These are phyloP conservation scores for Pinctada fucata DNA, from an alignment of 2,888 invertebrate species.

Conservation along the genomic window DNA sequence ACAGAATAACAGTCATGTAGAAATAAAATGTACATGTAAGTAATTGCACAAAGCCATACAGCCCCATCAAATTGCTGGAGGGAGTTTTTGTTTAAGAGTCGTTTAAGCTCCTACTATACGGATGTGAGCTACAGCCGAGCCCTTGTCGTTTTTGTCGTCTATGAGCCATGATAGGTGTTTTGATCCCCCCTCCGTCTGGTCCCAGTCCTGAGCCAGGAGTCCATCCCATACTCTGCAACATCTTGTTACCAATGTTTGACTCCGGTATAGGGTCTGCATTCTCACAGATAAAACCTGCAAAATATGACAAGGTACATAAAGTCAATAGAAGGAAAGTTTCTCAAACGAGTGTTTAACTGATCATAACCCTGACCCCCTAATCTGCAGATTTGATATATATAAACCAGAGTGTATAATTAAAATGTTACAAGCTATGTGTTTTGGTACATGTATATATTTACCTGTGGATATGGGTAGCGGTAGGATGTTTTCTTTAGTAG, in stretches of 20 bases:
- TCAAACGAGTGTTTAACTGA: neutral
- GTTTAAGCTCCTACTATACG: conserved; percentile 8
- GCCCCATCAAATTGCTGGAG: too few species aligned
- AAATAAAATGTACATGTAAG: too few species aligned
- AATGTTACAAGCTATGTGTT: too few species aligned
- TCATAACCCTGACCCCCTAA: too few species aligned
- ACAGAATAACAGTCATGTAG: too few species aligned
- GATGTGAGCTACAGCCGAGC: conserved; percentile 53
- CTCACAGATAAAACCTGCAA: conserved; percentile 56
- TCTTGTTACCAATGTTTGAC: conserved; percentile 69
- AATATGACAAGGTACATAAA: neutral
- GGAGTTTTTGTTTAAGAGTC: neutral
- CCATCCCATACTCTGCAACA: conserved; percentile 75
- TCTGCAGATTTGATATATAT: too few species aligned
- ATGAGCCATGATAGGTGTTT: conserved; percentile 63
- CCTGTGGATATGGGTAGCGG: too few species aligned
- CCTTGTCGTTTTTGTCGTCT: conserved; percentile 67
- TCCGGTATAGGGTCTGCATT: conserved; percentile 69
- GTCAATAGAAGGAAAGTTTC: conserved; percentile 5
- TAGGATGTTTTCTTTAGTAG: too few species aligned
- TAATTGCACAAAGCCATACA: too few species aligned
- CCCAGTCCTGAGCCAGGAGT: conserved; percentile 71
- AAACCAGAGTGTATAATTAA: too few species aligned
- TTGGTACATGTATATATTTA: too few species aligned
- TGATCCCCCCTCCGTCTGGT: conserved; percentile 62